Conservation (phyloP, 1,140 invertebrate genomes). For the Panulirus ornatus region DNA sequence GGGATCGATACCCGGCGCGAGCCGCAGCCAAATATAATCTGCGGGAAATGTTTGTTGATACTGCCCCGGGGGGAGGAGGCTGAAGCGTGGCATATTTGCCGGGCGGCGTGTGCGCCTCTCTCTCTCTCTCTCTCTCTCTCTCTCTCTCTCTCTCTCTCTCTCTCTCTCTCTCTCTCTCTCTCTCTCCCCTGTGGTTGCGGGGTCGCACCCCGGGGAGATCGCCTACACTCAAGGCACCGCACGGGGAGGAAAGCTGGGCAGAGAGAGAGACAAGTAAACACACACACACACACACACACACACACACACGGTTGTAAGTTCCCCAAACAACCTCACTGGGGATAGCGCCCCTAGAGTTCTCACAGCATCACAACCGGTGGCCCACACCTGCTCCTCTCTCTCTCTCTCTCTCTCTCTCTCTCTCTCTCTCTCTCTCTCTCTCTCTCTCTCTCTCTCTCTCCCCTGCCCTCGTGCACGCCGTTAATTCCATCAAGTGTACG, state of each 20-base stretch:
- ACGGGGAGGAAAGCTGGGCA: background rate
- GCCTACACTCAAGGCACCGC: background rate
- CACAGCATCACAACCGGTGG: conserved; percentile 5
- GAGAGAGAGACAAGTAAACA: background rate
- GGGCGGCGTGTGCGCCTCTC: conserved; percentile 38
- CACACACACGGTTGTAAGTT: too few species aligned
- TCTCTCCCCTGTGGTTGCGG: background rate
- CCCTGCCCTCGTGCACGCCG: too few species aligned
- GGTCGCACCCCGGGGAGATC: conserved; percentile 17
- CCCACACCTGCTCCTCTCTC: background rate
- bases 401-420: conserved; percentile 17
- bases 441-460: background rate
- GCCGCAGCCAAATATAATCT: conserved; percentile 57
- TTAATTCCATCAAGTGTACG: too few species aligned
- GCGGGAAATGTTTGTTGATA: conserved; percentile 56
- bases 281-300: conserved; percentile 19
- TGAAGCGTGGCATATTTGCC: conserved; percentile 61
- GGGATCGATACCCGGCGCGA: conserved; percentile 5
- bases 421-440: background rate
- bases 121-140: conserved; percentile 52
- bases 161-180: background rate
- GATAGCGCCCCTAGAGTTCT: background rate
- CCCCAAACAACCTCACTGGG: conserved; percentile 11
- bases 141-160: conserved; percentile 41
- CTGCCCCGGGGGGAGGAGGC: conserved; percentile 56